Conservation (phyloP, 2,797 vertebrate genomes). For the Lophotriccus pileatus region DNA sequence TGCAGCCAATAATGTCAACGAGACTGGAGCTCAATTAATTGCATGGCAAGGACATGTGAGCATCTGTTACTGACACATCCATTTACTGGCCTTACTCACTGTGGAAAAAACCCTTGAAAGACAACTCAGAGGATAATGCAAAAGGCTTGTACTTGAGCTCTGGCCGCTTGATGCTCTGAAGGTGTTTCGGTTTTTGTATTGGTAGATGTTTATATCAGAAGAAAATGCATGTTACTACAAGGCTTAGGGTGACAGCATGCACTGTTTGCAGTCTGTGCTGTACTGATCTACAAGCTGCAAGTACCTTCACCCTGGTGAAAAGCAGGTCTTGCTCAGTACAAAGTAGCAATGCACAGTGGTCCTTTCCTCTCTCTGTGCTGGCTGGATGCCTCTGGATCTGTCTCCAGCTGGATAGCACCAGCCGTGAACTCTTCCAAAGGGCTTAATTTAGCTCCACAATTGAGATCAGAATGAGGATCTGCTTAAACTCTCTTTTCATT, state of each 20-base stretch:
- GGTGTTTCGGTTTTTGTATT: not conserved
- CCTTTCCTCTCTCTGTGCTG: not conserved
- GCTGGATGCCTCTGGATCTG: not conserved
- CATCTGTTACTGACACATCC: not conserved
- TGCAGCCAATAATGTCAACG: not conserved
- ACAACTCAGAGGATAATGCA: not conserved
- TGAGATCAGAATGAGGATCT: not conserved
- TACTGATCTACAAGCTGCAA: not conserved
- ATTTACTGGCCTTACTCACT: not conserved
- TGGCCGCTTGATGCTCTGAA: not conserved
- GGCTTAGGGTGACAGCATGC: not conserved
- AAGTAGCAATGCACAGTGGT: fast-evolving
- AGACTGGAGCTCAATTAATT: not conserved
- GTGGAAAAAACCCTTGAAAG: not conserved
- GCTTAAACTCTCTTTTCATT: not conserved
- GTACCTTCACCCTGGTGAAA: not conserved
- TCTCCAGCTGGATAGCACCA: not conserved
- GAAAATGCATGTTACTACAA: not conserved
- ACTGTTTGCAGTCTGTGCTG: not conserved
- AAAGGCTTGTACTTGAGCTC: not conserved
- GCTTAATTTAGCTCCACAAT: not conserved
- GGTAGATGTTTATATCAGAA: not conserved
- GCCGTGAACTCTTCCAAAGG: not conserved
- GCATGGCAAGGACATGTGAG: not conserved
- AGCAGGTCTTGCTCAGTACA: not conserved